A percentile compares a stretch with the other conserved stretches of the same genome.
phyloP scores from a whole-genome alignment of 2,113 vertebrate genomes.

The Rattus rattus region DNA sequence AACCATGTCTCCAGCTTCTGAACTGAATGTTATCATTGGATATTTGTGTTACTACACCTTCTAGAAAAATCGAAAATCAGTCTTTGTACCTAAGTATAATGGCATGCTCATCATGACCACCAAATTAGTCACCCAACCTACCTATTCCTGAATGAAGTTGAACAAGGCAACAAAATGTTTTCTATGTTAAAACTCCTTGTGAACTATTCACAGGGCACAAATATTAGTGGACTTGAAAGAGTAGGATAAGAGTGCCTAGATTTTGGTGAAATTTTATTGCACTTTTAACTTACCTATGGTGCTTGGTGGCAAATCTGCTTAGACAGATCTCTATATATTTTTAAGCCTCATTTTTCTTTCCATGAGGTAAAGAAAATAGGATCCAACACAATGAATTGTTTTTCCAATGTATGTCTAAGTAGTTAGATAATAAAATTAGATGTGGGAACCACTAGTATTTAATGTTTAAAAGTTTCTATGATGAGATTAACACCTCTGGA shows the following conservation, averaged over 20 bases:
- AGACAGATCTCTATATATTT: neutral
- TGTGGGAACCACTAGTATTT: neutral
- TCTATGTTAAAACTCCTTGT: neutral
- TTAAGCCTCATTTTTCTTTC: neutral
- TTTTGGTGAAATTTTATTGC: too few species aligned
- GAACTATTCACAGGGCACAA: neutral
- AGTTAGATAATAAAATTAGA: neutral
- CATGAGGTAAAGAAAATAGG: neutral
- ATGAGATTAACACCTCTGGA: neutral
- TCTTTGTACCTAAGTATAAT: too few species aligned
- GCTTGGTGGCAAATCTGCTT: fast-evolving
- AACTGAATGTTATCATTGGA: neutral
- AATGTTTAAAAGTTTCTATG: neutral
- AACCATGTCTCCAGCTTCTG: neutral
- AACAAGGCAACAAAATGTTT: fast-evolving
- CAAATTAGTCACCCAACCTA: neutral
- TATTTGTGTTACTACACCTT: neutral
- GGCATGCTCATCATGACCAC: neutral
- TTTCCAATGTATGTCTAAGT: neutral
- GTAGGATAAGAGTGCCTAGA: fast-evolving
- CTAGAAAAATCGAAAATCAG: neutral
- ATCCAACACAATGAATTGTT: neutral
- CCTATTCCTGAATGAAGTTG: neutral
- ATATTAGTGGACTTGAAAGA: neutral
- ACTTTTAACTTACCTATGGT: neutral